Evolutionary conservation across 2,113 vertebrate species (phyloP).

Genomic region (Jacana jacana): DNA sequence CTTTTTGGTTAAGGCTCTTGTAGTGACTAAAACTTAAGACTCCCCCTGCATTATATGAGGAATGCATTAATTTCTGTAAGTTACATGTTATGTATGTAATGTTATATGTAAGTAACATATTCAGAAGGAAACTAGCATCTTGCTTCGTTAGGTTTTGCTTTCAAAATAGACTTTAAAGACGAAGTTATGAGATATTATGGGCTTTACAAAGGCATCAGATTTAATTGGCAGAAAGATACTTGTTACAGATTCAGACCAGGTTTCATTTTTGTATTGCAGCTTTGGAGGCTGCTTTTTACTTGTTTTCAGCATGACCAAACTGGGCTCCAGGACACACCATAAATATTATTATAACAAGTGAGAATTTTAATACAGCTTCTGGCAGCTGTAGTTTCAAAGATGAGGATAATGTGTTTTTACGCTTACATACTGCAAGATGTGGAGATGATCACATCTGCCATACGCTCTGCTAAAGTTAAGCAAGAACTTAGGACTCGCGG

Average conservation of each 20-base stretch:
- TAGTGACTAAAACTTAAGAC: neutral
- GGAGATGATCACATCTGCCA: neutral
- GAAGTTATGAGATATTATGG: neutral
- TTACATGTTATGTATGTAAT: neutral
- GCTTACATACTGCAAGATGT: neutral
- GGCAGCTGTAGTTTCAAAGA: neutral
- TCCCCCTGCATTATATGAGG: neutral
- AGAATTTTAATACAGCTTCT: neutral
- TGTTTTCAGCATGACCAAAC: neutral
- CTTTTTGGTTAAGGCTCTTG: neutral
- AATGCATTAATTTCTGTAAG: neutral
- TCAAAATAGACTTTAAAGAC: neutral
- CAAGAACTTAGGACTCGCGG: neutral
- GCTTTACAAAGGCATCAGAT: neutral
- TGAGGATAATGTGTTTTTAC: neutral
- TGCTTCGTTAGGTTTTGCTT: neutral
- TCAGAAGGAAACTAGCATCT: neutral
- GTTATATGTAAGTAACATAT: neutral
- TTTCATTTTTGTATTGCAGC: neutral
- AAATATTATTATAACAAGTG: neutral
- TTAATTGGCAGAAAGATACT: neutral
- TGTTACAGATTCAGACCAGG: neutral
- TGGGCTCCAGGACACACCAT: neutral
- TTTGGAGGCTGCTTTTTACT: neutral
- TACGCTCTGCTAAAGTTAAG: constrained; percentile 5